Conservation (phyloP, 2,113 vertebrate species). For the Montifringilla adamsi region DNA sequence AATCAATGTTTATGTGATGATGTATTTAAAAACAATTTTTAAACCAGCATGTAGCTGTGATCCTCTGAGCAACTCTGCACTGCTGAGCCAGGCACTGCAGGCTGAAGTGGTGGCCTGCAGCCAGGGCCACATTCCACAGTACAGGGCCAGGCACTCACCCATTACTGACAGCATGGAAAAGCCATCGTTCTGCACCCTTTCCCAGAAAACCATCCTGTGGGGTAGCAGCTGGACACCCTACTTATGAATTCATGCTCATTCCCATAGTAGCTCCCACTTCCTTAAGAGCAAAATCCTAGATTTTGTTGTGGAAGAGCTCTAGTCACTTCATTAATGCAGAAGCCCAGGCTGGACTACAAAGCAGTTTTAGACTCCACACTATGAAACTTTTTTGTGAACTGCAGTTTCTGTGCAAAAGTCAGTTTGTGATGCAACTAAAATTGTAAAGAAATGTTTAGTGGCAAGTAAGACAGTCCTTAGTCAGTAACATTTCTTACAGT, state of each 20-base stretch:
- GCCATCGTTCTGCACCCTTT: not conserved
- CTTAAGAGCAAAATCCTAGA: not conserved
- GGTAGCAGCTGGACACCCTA: not conserved
- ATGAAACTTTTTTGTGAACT: not conserved
- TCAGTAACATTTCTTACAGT: not conserved
- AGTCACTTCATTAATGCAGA: not conserved
- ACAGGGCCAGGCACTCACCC: not conserved
- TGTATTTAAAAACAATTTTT: not conserved
- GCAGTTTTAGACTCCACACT: not conserved
- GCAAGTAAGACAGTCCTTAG: not conserved
- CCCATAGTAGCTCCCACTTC: not conserved
- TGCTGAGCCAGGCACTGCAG: not conserved
- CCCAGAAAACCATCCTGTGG: not conserved
- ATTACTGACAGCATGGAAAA: not conserved
- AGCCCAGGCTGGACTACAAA: not conserved
- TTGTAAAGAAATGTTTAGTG: not conserved
- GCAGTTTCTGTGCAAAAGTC: not conserved
- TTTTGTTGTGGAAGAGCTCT: not conserved
- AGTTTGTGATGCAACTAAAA: not conserved
- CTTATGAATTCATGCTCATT: not conserved
- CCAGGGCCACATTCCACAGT: rapidly evolving
- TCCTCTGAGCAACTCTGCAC: not conserved
- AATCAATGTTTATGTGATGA: not conserved
- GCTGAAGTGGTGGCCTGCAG: not conserved
- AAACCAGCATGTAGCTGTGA: not conserved